Evolutionary conservation across 2,113 vertebrate genomes (phyloP), one percentile per base, ranked within the genome.

Genomic region (Amblyornis subalaris): DNA sequence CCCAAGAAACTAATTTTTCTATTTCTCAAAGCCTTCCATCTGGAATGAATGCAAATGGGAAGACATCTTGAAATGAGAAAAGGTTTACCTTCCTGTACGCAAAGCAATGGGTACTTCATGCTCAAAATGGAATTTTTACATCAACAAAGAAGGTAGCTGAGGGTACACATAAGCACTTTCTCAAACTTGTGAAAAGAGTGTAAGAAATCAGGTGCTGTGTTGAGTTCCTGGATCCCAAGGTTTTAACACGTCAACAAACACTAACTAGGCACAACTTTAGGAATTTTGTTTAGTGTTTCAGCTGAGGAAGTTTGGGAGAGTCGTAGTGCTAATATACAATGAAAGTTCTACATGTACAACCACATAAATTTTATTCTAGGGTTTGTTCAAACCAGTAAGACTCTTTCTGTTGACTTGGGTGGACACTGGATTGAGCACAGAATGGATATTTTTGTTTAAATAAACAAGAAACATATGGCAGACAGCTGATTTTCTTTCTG

Each of bases 371-470:
- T 66, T 66, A 24, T 75, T 53, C 23, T 21, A 69, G 77, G 45
- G 14, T 28, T 78, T 74, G 47, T 64, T 90, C 50, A 69, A 74
- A 45, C 57, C 18, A 47, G 45, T 47, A 40, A n/a, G 23, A 92
- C 6, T 93, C 26, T 80, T 88, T 89, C 42, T 7, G 7, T 57
- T 89, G 62, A 72, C 66, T 94, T 75, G 66, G 45, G 18, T 92
- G 87, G 95, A 93, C 74, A 76, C 31, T 79, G 70, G 36, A 47
- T 72, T 87, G 62, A 91, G 23, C 25, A 82, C 54, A 91, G 57
- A 82, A 89, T 82, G 33, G 75, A 25, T 76, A 51, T 88, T 94
- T 94, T 89, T 85, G 19, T 85, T 95, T 88, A 89, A 95, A 88
- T 79, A 92, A 94, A 70, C 38, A 76, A 69, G 71, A 88, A 91